Conservation (phyloP, 2,113 vertebrate genomes). For the Rhea pennata region DNA sequence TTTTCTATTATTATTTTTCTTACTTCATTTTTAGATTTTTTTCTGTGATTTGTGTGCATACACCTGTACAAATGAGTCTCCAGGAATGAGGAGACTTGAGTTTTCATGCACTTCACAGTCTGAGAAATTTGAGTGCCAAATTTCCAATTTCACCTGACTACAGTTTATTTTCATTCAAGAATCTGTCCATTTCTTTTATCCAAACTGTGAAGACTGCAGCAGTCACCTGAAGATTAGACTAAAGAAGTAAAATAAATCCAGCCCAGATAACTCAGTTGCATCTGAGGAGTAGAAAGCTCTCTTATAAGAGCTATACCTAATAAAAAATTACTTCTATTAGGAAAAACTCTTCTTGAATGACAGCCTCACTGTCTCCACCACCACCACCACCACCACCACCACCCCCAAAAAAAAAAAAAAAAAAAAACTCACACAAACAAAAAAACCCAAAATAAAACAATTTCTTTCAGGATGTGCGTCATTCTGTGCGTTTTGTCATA, state of each 20-base stretch:
- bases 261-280: neutral
- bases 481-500: neutral
- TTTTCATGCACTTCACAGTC: neutral
- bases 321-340: neutral
- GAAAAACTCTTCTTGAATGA: neutral
- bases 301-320: neutral
- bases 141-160: neutral
- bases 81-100: neutral
- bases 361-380: neutral
- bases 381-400: no score
- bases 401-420: no score
- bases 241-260: conserved; percentile 14
- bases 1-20: conserved; percentile 16
- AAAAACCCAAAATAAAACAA: neutral
- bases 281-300: neutral
- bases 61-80: neutral
- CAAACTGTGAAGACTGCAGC: neutral
- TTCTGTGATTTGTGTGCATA: neutral
- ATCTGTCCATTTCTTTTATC: neutral
- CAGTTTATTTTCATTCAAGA: conserved; percentile 2
- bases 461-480: neutral
- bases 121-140: neutral
- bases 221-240: conserved; percentile 18
- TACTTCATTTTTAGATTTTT: conserved; percentile 5
- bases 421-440: no score